Base-by-base conservation (phyloP, 2,113 vertebrate genomes). In the Sorex araneus region DNA sequence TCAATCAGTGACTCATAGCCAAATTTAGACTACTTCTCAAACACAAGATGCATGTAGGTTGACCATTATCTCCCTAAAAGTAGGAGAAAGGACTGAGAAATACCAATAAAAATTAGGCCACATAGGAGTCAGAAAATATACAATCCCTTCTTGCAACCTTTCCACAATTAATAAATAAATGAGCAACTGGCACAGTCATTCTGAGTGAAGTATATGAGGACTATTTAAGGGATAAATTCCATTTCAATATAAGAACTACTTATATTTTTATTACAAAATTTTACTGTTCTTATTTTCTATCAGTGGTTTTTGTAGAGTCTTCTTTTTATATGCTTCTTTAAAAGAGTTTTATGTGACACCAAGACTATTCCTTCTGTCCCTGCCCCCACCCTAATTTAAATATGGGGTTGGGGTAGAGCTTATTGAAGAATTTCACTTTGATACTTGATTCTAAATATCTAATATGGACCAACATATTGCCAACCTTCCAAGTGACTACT, bases 181-280 rank as follows among this genome's bases (percentile, higher is more conserved):
- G 47, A 79, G 32, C 70, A 94, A 32, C 25, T 25, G 5, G 27
- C 30, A 3, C 18, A 23, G 15, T 79, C 9, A 28, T 32, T 81
- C 43, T 74, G 67, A 80, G 32, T 11, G 6, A 60, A 84, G 63
- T 75, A 67, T 89, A 69, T 87, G 50, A 23, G 18, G 19, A 84
- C 88, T 77, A 8, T 28, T 90, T 88, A 64, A 34, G 87, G 89
- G 64, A 70, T 89, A 94, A 66, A 87, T 60, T 90, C 47, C 69
- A 86, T 36, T 84, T 45, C 75, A 78, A 91, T 76, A 40, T 91
- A 75, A 40, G 36, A 45, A 9, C 50, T 82, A 32, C 3, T 87
- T 50, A 57, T 69, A 36, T 79, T 69, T 80, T 50, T 34, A 70
- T 92, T 82, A 74, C 19, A 21, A 36, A 57, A 30, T 89, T 94